Percentiles rank a stretch among this genome's conserved stretches.
Conservation (phyloP, 2,888 invertebrate genomes). For the Lymantria dispar region DNA sequence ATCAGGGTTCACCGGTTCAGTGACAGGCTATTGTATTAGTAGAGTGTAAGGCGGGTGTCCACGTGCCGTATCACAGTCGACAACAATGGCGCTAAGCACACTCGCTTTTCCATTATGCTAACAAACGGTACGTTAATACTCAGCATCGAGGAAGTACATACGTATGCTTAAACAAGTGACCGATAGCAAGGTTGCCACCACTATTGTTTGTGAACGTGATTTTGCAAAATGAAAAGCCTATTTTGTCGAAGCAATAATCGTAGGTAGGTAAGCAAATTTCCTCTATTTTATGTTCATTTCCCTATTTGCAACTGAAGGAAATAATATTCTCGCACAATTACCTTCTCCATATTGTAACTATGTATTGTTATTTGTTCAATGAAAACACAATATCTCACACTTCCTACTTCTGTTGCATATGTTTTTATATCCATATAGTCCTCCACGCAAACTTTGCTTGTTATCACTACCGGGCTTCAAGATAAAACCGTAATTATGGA, state of each 20-base stretch:
- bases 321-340: constrained; percentile 7
- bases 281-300: not conserved
- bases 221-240: no score
- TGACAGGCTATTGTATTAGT: constrained; percentile 31
- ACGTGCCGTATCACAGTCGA: constrained; percentile 42
- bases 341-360: not conserved
- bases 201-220: no score
- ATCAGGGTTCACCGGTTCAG: constrained; percentile 30
- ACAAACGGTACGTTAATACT: constrained; percentile 28
- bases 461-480: no score
- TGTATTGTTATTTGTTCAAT: not conserved
- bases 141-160: constrained; percentile 21
- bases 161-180: no score
- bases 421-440: not conserved
- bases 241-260: no score
- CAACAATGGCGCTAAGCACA: constrained; percentile 35
- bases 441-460: no score
- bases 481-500: no score
- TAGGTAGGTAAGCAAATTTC: constrained; percentile 9
- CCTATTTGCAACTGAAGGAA: not conserved
- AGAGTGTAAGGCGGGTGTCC: constrained; percentile 13
- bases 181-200: no score
- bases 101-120: constrained; percentile 31
- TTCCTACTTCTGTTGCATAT: constrained; percentile 1
- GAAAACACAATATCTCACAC: constrained; percentile 12